Evolutionary conservation across 35 echinoderm and acorn worm species (phyloP), one percentile per base, ranked within the genome.

Genomic region (Amphiura filiformis): DNA sequence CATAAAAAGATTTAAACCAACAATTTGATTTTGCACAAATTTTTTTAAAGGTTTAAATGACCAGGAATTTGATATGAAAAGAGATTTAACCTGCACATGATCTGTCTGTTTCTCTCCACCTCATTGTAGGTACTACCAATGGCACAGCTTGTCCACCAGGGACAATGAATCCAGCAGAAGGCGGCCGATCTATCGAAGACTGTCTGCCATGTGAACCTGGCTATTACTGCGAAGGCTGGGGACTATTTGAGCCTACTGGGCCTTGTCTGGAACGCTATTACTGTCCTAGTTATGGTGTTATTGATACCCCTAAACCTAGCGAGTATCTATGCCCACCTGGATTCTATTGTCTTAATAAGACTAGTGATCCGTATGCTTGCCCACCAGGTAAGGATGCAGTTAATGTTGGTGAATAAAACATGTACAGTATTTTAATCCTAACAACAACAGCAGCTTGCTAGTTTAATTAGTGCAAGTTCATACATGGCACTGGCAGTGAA

Each of bases 361-460:
- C 92, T 3, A 89, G 85, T 0, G 75, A 85, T 15, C 95, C 95
- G 0, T 57, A 89, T n/a, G 86, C 92, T 38, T 97, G 95, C 82
- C 81, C 91, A 34, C 95, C 95, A 89, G 95, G 95, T 97, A 83
- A 37, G 39, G n/a, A n/a, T n/a, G n/a, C n/a, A n/a, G n/a, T n/a
- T 32, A 57, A 75, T 22, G 11, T 41, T 18, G 15, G n/a, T 61
- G 56, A 61, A 61, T 61, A 61, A n/a, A n/a, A n/a, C n/a, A n/a
- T n/a, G n/a, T n/a, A n/a, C n/a, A n/a, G n/a, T n/a, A n/a, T n/a
- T n/a, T n/a, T n/a, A n/a, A n/a, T n/a, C n/a, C n/a, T n/a, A n/a
- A n/a, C n/a, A n/a, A n/a, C n/a, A n/a, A n/a, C n/a, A n/a, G n/a
- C n/a, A n/a, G n/a, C n/a, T n/a, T n/a, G n/a, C n/a, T n/a, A n/a